These are phyloP conservation scores for Apeltes quadracus DNA, from an alignment of 2,113 vertebrate genomes.

Conservation along the genomic window DNA sequence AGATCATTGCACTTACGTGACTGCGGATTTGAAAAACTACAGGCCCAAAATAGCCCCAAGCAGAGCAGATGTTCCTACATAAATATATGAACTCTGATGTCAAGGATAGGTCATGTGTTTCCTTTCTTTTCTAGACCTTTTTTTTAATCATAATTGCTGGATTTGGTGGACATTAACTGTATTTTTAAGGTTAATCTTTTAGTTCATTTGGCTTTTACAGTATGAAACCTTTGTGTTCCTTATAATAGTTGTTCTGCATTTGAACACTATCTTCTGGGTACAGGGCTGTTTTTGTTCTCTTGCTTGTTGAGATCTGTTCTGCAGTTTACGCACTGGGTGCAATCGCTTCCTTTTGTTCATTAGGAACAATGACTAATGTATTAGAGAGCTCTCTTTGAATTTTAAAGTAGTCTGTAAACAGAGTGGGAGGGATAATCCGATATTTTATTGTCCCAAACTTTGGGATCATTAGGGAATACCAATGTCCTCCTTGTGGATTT, in stretches of 20 bases:
- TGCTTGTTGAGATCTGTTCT: not conserved
- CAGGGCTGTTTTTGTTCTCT: not conserved
- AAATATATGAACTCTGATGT: slow-evolving; percentile 67
- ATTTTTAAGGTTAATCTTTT: not conserved
- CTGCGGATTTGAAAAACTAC: slow-evolving; percentile 49
- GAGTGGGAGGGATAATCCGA: not conserved
- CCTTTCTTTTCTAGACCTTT: slow-evolving; percentile 19
- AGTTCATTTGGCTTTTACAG: slow-evolving; percentile 8
- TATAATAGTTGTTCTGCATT: not conserved
- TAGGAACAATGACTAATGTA: not conserved
- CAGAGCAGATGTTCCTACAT: slow-evolving; percentile 76
- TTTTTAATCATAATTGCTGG: slow-evolving; percentile 5
- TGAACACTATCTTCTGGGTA: not conserved
- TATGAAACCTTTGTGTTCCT: not conserved
- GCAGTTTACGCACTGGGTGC: not conserved
- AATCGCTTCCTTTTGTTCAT: slow-evolving; percentile 2
- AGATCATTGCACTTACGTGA: slow-evolving; percentile 34
- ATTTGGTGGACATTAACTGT: slow-evolving; percentile 26
- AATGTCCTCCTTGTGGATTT: slow-evolving; percentile 42
- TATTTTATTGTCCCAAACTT: slow-evolving; percentile 20
- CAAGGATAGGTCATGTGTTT: slow-evolving; percentile 51
- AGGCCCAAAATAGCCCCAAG: slow-evolving; percentile 58
- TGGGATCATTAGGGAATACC: slow-evolving; percentile 27
- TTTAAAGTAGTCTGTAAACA: not conserved
- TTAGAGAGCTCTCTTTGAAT: slow-evolving; percentile 3